Evolutionary conservation across 2,797 vertebrate species (phyloP).

Genomic region (Todus mexicanus): DNA sequence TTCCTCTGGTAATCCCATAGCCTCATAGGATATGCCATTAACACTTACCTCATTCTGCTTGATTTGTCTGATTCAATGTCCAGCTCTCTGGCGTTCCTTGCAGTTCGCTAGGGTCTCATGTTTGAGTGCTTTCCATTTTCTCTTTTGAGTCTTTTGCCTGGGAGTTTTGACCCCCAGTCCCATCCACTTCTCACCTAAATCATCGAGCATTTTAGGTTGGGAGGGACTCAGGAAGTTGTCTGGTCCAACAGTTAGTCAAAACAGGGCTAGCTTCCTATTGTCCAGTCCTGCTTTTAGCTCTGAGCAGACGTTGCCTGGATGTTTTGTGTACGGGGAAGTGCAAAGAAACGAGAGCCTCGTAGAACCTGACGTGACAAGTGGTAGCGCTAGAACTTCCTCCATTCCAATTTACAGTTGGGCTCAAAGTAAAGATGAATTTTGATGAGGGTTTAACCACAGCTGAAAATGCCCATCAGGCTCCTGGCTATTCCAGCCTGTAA

Average conservation of each 20-base stretch:
- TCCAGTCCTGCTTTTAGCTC: background rate
- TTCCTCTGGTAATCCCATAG: background rate
- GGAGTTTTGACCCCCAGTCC: background rate
- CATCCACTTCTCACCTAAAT: background rate
- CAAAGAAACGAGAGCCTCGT: background rate
- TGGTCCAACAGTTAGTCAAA: background rate
- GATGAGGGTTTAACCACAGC: background rate
- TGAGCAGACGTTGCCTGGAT: background rate
- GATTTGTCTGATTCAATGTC: background rate
- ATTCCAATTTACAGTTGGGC: background rate
- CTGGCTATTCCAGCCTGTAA: background rate
- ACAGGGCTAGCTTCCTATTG: background rate
- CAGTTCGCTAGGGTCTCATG: background rate
- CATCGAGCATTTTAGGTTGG: background rate
- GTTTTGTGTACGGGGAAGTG: background rate
- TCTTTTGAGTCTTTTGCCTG: background rate
- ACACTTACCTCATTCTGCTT: background rate
- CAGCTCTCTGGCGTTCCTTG: background rate
- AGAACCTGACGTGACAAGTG: background rate
- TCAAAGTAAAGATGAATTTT: background rate
- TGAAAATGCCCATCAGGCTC: background rate
- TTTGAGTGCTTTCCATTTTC: background rate
- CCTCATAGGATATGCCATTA: background rate
- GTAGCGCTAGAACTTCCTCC: background rate
- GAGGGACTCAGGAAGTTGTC: background rate